Percentiles rank a stretch among this genome's conserved stretches.
Evolutionary conservation across 1,140 invertebrate species (phyloP).

Genomic region (Aphis gossypii): DNA sequence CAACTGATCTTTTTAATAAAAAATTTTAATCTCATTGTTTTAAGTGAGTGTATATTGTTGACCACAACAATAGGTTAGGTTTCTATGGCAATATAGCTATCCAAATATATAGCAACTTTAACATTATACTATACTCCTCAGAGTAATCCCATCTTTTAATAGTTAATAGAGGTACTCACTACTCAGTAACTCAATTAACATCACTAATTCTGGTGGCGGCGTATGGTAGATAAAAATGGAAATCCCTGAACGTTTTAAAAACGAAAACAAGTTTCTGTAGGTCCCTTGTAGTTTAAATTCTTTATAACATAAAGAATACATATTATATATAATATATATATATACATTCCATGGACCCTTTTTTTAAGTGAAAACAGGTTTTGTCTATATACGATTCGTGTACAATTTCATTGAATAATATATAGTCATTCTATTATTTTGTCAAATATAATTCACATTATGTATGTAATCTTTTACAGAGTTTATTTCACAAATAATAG

Average conservation of each 20-base stretch:
- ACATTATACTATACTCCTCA: neutral
- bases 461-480: neutral
- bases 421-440: constrained; percentile 13
- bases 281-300: neutral
- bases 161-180: no score
- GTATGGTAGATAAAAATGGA: neutral
- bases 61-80: neutral
- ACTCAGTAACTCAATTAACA: constrained; percentile 7
- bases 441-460: constrained; percentile 10
- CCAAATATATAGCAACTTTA: neutral
- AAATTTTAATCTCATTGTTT: neutral
- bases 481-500: neutral
- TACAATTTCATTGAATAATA: neutral
- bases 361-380: neutral
- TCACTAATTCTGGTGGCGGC: neutral
- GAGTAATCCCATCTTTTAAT: neutral
- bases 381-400: neutral
- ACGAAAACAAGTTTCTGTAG: constrained; percentile 12
- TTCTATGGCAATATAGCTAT: neutral
- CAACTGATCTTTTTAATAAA: neutral
- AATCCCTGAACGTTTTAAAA: neutral
- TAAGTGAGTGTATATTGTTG: neutral
- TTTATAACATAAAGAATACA: neutral
- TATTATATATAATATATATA: no score
- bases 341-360: neutral